Conservation (phyloP, 1,140 invertebrate species). For the Drosophila varians region DNA sequence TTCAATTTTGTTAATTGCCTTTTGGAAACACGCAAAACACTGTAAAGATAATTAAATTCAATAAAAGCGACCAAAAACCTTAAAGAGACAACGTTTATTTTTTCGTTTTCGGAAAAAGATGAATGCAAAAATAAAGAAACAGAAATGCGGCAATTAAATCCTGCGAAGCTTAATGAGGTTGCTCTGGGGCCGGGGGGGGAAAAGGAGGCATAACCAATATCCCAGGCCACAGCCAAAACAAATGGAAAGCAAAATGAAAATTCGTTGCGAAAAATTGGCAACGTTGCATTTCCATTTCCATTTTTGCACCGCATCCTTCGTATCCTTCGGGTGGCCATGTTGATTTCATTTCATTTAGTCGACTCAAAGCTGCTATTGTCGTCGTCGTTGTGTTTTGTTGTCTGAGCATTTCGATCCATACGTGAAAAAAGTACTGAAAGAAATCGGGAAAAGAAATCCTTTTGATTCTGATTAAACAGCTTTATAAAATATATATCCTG, state of each 20-base stretch:
- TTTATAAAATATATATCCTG: too few relatives aligned
- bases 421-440: conserved; percentile 1
- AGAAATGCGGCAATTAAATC: conserved; percentile 47
- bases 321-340: conserved; percentile 67
- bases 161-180: conserved; percentile 38
- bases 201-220: conserved; percentile 20
- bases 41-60: conserved; percentile 53
- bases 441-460: background rate
- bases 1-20: conserved; percentile 69
- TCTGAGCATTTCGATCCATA: conserved; percentile 11
- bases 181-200: background rate
- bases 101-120: conserved; percentile 12
- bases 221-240: conserved; percentile 42
- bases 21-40: conserved; percentile 41
- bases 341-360: conserved; percentile 79
- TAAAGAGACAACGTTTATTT: conserved; percentile 34
- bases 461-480: too few relatives aligned
- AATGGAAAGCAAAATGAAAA: conserved; percentile 33
- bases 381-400: conserved; percentile 46
- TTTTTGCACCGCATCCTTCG: conserved; percentile 15
- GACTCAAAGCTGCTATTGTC: conserved; percentile 48
- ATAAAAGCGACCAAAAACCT: conserved; percentile 29
- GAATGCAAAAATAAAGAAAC: conserved; percentile 9
- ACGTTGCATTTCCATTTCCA: conserved; percentile 71
- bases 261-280: conserved; percentile 59